Percentiles rank a stretch among this genome's conserved stretches.
Conservation (phyloP, 2,113 vertebrate genomes). For the Microcebus jonahi region DNA sequence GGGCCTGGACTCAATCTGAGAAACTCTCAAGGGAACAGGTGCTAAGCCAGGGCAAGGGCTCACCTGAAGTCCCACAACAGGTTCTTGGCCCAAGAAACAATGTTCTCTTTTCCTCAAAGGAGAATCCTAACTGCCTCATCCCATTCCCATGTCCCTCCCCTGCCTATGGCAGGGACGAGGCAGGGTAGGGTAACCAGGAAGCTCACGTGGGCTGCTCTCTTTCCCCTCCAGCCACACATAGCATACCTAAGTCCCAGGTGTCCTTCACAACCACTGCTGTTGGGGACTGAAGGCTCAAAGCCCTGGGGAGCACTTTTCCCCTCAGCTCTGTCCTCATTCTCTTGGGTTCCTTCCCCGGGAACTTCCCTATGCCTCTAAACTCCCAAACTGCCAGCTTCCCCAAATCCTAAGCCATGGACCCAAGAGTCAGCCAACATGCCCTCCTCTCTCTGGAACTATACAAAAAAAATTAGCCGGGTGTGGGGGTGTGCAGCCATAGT, state of each 20-base stretch:
- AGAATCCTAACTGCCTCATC: not conserved
- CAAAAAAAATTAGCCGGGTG: too few species aligned
- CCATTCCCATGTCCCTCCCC: not conserved
- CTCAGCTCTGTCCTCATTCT: not conserved
- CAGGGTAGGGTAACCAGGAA: not conserved
- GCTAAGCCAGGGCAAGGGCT: not conserved
- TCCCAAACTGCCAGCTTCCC: not conserved
- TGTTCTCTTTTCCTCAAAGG: not conserved
- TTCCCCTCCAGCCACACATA: not conserved
- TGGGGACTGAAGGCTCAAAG: not conserved
- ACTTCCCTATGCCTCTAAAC: not conserved
- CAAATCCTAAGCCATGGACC: not conserved
- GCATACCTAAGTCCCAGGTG: not conserved
- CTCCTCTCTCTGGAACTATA: not conserved
- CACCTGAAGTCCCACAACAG: not conserved
- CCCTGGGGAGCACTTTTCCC: not conserved
- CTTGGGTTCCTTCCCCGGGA: not conserved
- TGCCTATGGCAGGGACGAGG: not conserved
- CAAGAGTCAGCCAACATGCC: not conserved
- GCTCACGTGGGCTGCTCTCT: not conserved
- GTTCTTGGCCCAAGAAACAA: constrained; percentile 8
- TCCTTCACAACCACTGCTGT: not conserved
- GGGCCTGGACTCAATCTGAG: not conserved
- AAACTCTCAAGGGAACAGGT: not conserved
- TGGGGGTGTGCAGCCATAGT: too few species aligned